Evolutionary conservation across 2,113 vertebrate species (phyloP), one percentile per base, ranked within the genome.

Genomic region (Eclectus roratus): DNA sequence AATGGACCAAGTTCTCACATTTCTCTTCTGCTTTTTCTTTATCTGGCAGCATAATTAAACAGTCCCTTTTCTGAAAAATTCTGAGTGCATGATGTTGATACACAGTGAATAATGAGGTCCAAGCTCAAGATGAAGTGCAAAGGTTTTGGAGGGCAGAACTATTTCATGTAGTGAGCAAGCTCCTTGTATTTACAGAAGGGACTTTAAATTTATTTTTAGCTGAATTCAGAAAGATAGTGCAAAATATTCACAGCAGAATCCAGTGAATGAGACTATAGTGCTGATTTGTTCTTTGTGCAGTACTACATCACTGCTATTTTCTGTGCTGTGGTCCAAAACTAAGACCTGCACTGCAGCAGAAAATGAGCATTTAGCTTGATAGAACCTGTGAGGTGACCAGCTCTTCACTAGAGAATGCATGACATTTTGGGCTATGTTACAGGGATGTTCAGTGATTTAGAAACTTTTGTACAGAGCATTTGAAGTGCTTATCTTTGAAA

Each of bases 301-400:
- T 63, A 35, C 70, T 92, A 1, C 47, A 35, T 91, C 74, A 73
- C 53, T 92, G 70, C 83, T 95, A 2, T 35, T 85, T 19, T 64
- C 10, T 1, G 56, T 91, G 81, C 80, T 94, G 13, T 82, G 78
- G 37, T 94, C 94, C 89, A 91, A 80, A 82, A n/a, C 84, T 10
- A 44, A 91, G 63, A 76, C 29, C 95, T 96, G 96, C 95, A 96
- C 70, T 94, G 96, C 94, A 96, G 95, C 78, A 95, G 66, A 52
- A 92, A 80, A 87, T 19, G 63, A 81, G 13, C 69, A 55, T 78
- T 85, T 61, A 76, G 72, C 65, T 50, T 9, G 3, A 41, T 39
- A 49, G 68, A 80, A 41, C 41, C 60, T 68, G 39, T 35, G 64
- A 68, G 44, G 68, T 77, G 68, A 85, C 52, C 53, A 61, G 68